Evolutionary conservation across 92 coral and sea anemone species (phyloP), one percentile per base, ranked within the genome.

Genomic region (Blastomussa wellsi): DNA sequence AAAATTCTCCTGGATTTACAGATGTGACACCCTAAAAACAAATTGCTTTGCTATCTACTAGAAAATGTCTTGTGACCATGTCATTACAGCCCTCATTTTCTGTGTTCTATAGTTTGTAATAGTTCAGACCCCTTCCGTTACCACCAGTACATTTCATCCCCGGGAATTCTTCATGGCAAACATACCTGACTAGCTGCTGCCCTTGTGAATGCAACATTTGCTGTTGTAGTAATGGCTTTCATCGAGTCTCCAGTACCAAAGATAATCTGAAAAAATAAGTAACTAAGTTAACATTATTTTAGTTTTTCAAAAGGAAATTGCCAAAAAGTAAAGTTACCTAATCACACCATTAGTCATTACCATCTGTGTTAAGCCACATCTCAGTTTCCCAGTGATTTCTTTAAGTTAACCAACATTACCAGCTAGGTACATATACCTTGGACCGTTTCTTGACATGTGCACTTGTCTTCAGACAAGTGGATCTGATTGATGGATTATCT

Each of bases 161-260:
- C 13, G 11, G 1, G 13, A 5, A 7, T 13, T 48, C 31, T 60
- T 60, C 7, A 14, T 35, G 42, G 77, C 38, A 20, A 67, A 71
- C 85, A 31, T 78, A 96, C 98, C 95, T 96, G 98, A 79, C 91
- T 92, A 39, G 78, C 81, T 2, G 98, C 98, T 73, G 95, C 98
- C 16, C 98, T 88, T 41, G 93, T 94, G 86, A 96, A 96, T 22
- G 98, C 90, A 36, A 89, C 90, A 89, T 96, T 96, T 29, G 98
- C 97, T 15, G 98, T 94, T 29, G 89, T 83, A 39, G 98, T 96
- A 42, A 90, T 86, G 11, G 98, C 98, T 79, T 91, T 91, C 33
- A 96, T 29, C 17, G 86, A 88, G 73, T 96, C 98, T 29, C 98
- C 98, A 70, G 98, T 96, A 20, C 98, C 98, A 88, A 96, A 96